Conservation (phyloP, 92 coral and sea anemone species). For the Virgularia gustaviana region DNA sequence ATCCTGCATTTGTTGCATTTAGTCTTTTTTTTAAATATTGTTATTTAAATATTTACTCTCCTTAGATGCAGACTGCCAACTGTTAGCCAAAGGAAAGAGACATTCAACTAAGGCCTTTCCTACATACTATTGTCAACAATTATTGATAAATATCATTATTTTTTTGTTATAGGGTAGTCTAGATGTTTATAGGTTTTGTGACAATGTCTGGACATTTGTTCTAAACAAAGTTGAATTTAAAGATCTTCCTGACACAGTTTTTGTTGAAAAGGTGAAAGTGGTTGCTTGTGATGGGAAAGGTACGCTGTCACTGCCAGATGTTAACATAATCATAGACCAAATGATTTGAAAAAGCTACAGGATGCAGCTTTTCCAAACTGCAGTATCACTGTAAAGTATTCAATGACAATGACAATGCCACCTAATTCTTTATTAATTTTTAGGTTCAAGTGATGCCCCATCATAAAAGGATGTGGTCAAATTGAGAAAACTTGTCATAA, state of each 20-base stretch:
- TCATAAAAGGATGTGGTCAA: too few species aligned
- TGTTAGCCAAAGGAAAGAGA: too few species aligned
- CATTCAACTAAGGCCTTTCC: too few species aligned
- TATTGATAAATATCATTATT: neutral
- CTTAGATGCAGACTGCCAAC: too few species aligned
- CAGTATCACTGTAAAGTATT: too few species aligned
- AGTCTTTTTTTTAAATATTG: neutral
- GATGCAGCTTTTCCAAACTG: too few species aligned
- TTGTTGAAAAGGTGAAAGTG: constrained; percentile 90
- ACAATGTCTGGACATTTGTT: constrained; percentile 99
- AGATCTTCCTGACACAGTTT: constrained; percentile 72
- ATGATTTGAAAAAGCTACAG: neutral
- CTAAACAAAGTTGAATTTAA: constrained; percentile 81
- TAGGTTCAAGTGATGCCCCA: neutral
- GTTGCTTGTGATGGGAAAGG: constrained; percentile 99
- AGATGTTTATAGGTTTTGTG: constrained; percentile 92
- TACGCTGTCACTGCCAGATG: too few species aligned
- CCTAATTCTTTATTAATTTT: neutral
- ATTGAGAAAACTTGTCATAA: too few species aligned
- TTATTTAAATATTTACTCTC: neutral
- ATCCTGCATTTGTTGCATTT: neutral
- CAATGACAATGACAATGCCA: neutral
- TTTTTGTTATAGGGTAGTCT: constrained; percentile 67
- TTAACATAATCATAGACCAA: too few species aligned
- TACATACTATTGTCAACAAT: neutral